Evolutionary conservation across 2,113 vertebrate genomes (phyloP), one percentile per base, ranked within the genome.

Genomic region (Tinamus guttatus): DNA sequence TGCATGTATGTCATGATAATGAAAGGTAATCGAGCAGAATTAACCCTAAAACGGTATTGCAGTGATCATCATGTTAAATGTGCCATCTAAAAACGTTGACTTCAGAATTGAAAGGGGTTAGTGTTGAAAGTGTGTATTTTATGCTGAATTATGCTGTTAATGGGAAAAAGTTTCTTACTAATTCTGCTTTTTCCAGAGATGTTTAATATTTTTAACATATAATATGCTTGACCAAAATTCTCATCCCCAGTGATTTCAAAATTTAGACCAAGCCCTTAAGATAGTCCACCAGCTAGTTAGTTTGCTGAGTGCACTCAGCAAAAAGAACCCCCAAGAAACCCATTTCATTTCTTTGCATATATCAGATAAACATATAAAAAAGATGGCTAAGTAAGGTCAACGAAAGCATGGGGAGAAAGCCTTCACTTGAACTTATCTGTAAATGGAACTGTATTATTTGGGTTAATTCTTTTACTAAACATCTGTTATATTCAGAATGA

Each of bases 11-110:
- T 79, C 65, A 85, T 76, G 54, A 27, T 49, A 47, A 1, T 76
- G 65, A 78, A 87, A 15, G 0, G 70, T 71, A 86, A 86, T 78
- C 1, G 19, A 85, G 56, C 74, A 78, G 62, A 84, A 87, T 89
- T 91, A 92, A 87, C 63, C 49, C 56, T 85, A 65, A 52, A 51
- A 43, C 24, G 51, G 43, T 85, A 27, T 76, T 92, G 81, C 52
- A 80, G 79, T 89, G 70, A 93, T 73, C 65, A 64, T 87, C 21
- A 36, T 67, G 60, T 64, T 71, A 81, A 63, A 71, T n/a, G 30
- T 84, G 28, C 34, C 34, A 51, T 64, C 45, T 81, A 43, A 84
- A 45, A 74, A 94, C 60, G 28, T 58, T 76, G 41, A 77, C 69
- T 92, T 76, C 51, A 76, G 34, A 89, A 78, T 8, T 68, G 25